Conservation (phyloP, 2,888 invertebrate genomes). For the Acanthosepion esculentum region DNA sequence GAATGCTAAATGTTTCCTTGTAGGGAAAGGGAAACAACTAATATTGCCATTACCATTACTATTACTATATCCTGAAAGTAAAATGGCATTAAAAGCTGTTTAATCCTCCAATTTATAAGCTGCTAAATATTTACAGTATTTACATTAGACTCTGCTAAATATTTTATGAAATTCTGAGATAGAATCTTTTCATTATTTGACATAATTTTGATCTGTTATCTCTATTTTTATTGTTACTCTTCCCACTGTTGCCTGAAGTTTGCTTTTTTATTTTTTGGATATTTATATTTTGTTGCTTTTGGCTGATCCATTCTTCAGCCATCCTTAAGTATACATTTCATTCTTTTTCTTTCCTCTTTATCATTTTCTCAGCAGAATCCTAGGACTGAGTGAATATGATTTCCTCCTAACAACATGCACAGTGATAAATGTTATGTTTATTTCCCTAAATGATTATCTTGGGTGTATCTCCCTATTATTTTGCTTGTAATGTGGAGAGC, state of each 20-base stretch:
- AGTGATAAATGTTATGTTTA: neutral
- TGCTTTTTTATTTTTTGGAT: neutral
- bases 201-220: neutral
- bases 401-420: neutral
- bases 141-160: no score
- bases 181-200: neutral
- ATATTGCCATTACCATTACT: no score
- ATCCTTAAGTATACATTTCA: neutral
- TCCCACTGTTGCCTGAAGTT: neutral
- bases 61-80: no score
- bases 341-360: neutral
- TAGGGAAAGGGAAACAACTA: no score
- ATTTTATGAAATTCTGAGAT: neutral
- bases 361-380: neutral
- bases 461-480: neutral
- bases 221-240: neutral
- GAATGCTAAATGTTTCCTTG: no score
- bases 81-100: no score
- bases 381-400: neutral
- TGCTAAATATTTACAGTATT: no score
- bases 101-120: no score
- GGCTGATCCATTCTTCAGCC: no score
- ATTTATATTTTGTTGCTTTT: no score
- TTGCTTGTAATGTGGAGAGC: neutral
- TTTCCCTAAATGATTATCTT: neutral